A percentile compares a stretch with the other conserved stretches of the same genome.
Conservation (phyloP, 1,140 invertebrate genomes). For the Aplysia californica region DNA sequence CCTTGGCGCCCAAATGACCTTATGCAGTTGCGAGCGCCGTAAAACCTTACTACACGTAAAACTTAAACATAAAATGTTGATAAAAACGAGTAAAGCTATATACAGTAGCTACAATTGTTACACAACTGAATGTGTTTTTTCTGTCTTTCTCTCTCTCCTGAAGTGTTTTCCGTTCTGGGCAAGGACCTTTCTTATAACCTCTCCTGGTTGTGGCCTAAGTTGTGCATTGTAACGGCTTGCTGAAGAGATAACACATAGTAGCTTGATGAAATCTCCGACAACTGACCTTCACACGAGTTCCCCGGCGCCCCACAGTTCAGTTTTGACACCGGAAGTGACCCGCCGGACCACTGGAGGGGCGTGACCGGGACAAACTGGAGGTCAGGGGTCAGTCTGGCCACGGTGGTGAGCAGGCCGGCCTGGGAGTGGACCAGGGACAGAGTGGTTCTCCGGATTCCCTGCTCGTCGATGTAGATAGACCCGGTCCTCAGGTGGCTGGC, state of each 20-base stretch:
- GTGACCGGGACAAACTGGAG: neutral
- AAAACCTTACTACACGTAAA: too few species aligned
- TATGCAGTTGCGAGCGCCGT: too few species aligned
- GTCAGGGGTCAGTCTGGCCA: conserved; percentile 9
- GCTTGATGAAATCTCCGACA: neutral
- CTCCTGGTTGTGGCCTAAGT: neutral
- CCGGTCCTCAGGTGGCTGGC: conserved; percentile 10
- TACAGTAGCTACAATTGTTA: neutral
- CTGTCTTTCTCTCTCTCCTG: neutral
- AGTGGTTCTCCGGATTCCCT: conserved; percentile 3
- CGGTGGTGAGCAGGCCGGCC: neutral
- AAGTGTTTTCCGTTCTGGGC: neutral
- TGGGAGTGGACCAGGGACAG: neutral
- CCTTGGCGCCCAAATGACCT: too few species aligned
- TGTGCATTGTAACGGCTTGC: neutral
- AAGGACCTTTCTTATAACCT: neutral
- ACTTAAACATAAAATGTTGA: too few species aligned
- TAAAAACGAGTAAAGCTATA: too few species aligned
- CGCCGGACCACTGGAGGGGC: neutral
- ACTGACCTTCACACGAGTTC: conserved; percentile 6
- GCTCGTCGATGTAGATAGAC: neutral
- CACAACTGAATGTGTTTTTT: neutral
- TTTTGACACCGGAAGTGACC: neutral
- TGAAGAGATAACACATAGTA: neutral
- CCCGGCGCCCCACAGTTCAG: neutral